phyloP scores from a whole-genome alignment of 92 coral and sea anemone species.

The Montipora capitata region DNA sequence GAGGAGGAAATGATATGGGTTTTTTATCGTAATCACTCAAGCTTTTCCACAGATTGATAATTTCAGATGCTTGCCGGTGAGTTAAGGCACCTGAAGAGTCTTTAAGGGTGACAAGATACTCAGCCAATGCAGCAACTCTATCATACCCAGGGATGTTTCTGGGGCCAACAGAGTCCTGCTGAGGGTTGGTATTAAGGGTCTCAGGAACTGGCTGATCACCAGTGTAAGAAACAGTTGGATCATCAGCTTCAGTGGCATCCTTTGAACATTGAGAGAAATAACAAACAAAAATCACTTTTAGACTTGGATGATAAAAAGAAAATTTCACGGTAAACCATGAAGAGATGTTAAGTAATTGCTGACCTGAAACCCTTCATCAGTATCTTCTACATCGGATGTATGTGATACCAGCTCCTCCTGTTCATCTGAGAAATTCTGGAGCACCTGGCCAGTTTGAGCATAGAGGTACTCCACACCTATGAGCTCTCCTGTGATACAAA shows the following conservation, averaged over 20 bases:
- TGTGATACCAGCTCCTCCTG: neutral
- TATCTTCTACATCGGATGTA: neutral
- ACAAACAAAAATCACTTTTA: no score
- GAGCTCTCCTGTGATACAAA: constrained; percentile 37
- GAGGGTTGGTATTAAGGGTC: neutral
- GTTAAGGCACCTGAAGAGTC: constrained; percentile 55
- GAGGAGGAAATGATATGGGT: constrained; percentile 60
- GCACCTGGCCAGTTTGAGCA: constrained; percentile 24
- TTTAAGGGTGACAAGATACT: constrained; percentile 45
- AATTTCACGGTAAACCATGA: neutral
- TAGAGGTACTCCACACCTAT: constrained; percentile 61
- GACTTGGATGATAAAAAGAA: constrained; percentile 15
- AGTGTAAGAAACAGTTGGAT: constrained; percentile 27
- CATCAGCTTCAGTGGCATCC: constrained; percentile 14
- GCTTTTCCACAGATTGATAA: constrained; percentile 53
- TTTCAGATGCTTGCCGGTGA: constrained; percentile 47
- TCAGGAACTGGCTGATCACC: constrained; percentile 26
- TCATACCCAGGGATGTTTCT: constrained; percentile 69
- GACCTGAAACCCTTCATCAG: constrained; percentile 20
- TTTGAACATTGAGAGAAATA: neutral
- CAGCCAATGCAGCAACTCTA: constrained; percentile 68
- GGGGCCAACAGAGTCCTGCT: constrained; percentile 56
- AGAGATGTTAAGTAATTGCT: neutral
- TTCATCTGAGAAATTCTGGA: neutral
- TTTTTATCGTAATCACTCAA: constrained; percentile 60